Evolutionary conservation across 2,888 invertebrate genomes (phyloP), one percentile per base, ranked within the genome.

Genomic region (Drosophila leonis): DNA sequence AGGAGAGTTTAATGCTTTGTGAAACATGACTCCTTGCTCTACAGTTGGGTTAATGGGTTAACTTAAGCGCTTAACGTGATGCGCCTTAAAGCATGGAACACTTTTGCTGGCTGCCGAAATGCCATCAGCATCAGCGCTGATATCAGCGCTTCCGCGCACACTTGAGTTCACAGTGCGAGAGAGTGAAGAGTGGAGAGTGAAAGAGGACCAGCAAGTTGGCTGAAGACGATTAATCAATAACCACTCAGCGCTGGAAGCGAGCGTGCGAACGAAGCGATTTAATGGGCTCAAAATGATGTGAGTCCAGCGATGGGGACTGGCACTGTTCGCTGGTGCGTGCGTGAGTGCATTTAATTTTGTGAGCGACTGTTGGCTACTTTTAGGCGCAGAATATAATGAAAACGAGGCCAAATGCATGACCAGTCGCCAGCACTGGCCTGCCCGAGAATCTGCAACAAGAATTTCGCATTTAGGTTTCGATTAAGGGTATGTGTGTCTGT

Each of bases 201-300:
- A 57, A 60, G 48, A 42, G 35, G 46, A 37, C 51, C 31, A 15
- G 42, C 35, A 46, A 24, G 56, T 41, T 51, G 63, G 41, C 69
- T 51, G 63, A 61, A 61, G 80, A 65, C 86, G 86, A 82, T 85
- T 86, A 85, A 88, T 89, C 84, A 85, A 85, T 85, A 86, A 89
- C 75, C 83, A 88, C 81, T 86, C 78, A 88, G 66, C 46, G 56
- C 33, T 7, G 27, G 39, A 35, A 29, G 42, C 31, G 39, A 41
- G 66, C 46, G 66, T 68, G 62, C 57, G 57, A 69, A 65, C 63
- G 65, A 61, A 75, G 57, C 75, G 75, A 78, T 82, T 82, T 82
- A 81, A 81, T 82, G 86, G 86, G 52, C 70, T 66, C 82, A 65
- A 66, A 82, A 85, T 78, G 72, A 77, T 70, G 66, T 35, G 62